Evolutionary conservation across 1,140 invertebrate genomes (phyloP), one percentile per base, ranked within the genome.

Genomic region (Lepidostoma basale): DNA sequence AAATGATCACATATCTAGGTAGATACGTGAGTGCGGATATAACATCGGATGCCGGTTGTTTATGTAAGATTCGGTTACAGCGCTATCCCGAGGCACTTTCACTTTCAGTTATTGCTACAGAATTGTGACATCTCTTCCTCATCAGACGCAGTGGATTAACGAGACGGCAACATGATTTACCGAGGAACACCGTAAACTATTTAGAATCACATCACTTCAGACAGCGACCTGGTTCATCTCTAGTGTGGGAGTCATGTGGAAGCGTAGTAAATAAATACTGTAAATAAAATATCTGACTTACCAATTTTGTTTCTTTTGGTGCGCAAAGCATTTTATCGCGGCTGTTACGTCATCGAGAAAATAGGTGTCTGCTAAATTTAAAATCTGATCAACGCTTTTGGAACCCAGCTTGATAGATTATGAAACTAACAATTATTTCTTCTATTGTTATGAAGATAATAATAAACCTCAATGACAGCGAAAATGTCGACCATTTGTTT

Each of bases 341-440:
- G 82, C 79, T 73, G 77, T 82, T 68, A 82, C 80, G 80, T 82
- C 78, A 67, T 83, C 79, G 71, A 82, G 75, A 73, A 83, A 83
- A 74, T 77, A 77, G 56, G 75, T 76, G 76, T 83, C 80, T 59
- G 79, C 80, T 67, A 80, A 75, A 74, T 76, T 79, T 44, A 83
- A 73, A 69, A 83, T 79, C 63, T 78, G 76, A 70, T 82, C 80
- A 49, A 81, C 76, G 65, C 78, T 80, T 81, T 80, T 82, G 79
- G 81, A 75, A 82, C 80, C 81, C 81, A 83, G 81, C 75, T 83
- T 83, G 81, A 66, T 60, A 64, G 39, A 58, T 54, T 54, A n/a
- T n/a, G 3, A 26, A 54, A 26, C 14, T n/a, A 54, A 54, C 30
- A 5, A 36, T 23, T 22, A 54, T 14, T 56, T 12, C 10, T 23